Conservation (phyloP, 2,113 vertebrate genomes). For the Podarcis cretensis region DNA sequence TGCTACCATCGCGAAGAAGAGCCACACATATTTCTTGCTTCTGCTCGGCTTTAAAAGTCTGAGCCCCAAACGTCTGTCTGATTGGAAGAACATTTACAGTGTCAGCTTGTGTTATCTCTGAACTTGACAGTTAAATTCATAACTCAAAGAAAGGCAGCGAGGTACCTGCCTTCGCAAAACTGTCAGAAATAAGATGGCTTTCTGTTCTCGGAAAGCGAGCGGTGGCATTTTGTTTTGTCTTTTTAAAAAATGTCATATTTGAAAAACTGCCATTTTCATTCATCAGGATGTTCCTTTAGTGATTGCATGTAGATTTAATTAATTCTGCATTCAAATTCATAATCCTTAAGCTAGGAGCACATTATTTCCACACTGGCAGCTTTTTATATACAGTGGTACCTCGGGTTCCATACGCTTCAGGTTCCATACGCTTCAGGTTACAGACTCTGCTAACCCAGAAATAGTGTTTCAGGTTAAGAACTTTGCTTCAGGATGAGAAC, state of each 20-base stretch:
- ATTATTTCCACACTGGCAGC: neutral
- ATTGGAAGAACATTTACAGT: neutral
- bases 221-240: neutral
- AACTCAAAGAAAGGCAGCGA: neutral
- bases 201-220: neutral
- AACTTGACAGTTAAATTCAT: neutral
- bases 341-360: neutral
- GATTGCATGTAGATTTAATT: neutral
- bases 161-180: neutral
- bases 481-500: no score
- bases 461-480: no score
- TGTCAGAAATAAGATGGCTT: neutral
- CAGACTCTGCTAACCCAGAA: no score
- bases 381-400: no score
- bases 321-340: neutral
- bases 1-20: neutral
- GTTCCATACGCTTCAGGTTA: no score
- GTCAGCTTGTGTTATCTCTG: neutral
- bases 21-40: neutral
- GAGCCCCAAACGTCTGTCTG: neutral
- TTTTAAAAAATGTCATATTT: neutral
- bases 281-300: neutral
- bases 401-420: no score
- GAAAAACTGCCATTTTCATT: neutral
- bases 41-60: neutral